Percentiles rank a stretch among this genome's conserved stretches.
Evolutionary conservation across 2,113 vertebrate genomes (phyloP).

Genomic region (Cervus canadensis): DNA sequence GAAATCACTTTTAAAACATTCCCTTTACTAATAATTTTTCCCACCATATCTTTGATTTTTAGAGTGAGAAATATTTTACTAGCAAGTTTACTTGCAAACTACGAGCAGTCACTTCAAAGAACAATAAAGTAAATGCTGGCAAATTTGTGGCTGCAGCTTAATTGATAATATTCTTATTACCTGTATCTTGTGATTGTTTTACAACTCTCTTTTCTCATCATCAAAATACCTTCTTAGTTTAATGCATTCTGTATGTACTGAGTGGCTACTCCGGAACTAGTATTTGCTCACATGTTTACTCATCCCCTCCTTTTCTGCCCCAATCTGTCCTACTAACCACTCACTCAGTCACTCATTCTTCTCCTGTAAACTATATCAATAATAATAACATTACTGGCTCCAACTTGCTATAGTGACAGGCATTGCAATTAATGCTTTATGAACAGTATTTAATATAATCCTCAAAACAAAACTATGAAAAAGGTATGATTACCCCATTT

Average conservation of each 20-base stretch:
- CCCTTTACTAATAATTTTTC: conserved; percentile 29
- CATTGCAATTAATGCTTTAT: background rate
- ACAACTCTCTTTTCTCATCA: background rate
- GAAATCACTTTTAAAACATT: conserved; percentile 21
- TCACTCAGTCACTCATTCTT: background rate
- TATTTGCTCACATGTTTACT: background rate
- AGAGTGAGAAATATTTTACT: conserved; percentile 44
- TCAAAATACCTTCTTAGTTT: background rate
- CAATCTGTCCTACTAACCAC: background rate
- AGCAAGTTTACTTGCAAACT: conserved; percentile 53
- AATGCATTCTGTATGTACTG: background rate
- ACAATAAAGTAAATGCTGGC: conserved; percentile 32
- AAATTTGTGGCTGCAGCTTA: conserved; percentile 22
- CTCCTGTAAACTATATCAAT: background rate
- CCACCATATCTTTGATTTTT: conserved; percentile 46
- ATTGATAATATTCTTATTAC: background rate
- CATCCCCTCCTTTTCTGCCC: background rate
- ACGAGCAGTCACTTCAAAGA: conserved; percentile 8
- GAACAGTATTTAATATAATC: conserved; percentile 15
- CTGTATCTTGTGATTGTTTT: background rate
- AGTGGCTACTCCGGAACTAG: background rate
- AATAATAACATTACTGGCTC: background rate
- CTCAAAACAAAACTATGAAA: conserved; percentile 42
- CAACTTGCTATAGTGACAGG: background rate
- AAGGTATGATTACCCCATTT: background rate